A percentile compares a stretch with the other conserved stretches of the same genome.
Evolutionary conservation across 2,888 invertebrate genomes (phyloP).

Genomic region (Melitaea athalia): DNA sequence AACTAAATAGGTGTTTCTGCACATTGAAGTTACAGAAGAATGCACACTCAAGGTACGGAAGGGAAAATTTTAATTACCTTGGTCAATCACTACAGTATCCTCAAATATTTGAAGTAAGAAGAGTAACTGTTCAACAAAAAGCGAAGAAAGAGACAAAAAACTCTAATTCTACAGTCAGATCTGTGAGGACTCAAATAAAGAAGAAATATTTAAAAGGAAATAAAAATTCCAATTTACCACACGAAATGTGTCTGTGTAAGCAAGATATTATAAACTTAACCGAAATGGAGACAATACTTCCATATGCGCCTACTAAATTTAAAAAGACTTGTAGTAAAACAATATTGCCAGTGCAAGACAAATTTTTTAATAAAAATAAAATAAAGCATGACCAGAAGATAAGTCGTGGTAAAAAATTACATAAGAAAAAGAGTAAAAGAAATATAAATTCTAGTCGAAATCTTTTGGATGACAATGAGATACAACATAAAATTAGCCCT

Average conservation of each 20-base stretch:
- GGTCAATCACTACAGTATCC: slow-evolving; percentile 22
- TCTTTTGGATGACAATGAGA: not conserved
- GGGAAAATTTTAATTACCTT: not conserved
- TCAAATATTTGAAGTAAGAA: slow-evolving; percentile 38
- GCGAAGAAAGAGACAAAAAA: slow-evolving; percentile 22
- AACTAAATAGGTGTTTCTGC: slow-evolving; percentile 55
- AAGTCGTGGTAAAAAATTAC: slow-evolving; percentile 30
- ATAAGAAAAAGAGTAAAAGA: slow-evolving; percentile 37
- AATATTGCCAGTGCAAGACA: slow-evolving; percentile 31
- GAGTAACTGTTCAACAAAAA: slow-evolving; percentile 34
- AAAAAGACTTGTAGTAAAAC: slow-evolving; percentile 47
- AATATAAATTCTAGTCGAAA: slow-evolving; percentile 16
- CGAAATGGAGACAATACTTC: slow-evolving; percentile 50
- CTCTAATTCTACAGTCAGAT: slow-evolving; percentile 25
- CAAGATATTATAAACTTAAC: slow-evolving; percentile 20
- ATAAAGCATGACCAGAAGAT: slow-evolving; percentile 13
- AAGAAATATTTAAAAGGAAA: slow-evolving; percentile 28
- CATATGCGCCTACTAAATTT: slow-evolving; percentile 50
- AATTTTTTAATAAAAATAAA: slow-evolving; percentile 4
- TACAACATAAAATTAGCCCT: not conserved
- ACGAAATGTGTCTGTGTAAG: slow-evolving; percentile 15
- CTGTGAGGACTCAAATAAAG: slow-evolving; percentile 27
- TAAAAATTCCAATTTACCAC: not conserved
- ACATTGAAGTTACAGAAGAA: slow-evolving; percentile 47
- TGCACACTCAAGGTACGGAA: slow-evolving; percentile 6